Evolutionary conservation across 1,140 invertebrate genomes (phyloP).

Genomic region (Trinorchestia longiramus): DNA sequence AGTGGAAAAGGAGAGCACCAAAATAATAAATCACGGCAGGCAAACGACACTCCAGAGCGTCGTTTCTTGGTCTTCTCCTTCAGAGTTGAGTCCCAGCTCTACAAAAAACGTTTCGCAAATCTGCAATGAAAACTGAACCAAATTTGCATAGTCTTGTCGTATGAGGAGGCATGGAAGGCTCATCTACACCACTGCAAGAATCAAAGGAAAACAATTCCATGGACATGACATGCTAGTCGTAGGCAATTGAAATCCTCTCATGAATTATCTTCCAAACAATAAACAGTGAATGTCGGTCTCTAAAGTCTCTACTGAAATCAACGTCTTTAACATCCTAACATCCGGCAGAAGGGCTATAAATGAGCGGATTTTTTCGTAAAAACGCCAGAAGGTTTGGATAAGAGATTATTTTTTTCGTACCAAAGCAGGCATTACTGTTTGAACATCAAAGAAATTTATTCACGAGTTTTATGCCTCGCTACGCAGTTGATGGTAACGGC

Average conservation of each 20-base stretch:
- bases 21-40: not conserved
- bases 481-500: no score
- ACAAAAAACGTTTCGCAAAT: not conserved
- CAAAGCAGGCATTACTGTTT: no score
- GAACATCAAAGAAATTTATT: no score
- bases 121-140: not conserved
- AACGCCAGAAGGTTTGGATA: no score
- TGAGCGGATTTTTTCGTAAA: no score
- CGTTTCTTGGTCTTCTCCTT: not conserved
- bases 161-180: not conserved
- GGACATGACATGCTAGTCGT: not conserved
- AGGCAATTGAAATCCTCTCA: not conserved
- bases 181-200: not conserved
- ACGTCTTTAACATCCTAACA: not conserved
- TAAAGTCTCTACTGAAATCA: not conserved
- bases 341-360: not conserved
- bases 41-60: not conserved
- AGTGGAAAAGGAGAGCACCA: not conserved
- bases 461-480: no score
- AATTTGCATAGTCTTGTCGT: not conserved
- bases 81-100: not conserved
- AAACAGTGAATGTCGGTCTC: not conserved
- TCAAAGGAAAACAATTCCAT: not conserved
- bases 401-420: no score
- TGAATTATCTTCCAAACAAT: no score